These are phyloP conservation scores for Hassar affinis DNA, from an alignment of 2,113 vertebrate species.

Conservation along the genomic window DNA sequence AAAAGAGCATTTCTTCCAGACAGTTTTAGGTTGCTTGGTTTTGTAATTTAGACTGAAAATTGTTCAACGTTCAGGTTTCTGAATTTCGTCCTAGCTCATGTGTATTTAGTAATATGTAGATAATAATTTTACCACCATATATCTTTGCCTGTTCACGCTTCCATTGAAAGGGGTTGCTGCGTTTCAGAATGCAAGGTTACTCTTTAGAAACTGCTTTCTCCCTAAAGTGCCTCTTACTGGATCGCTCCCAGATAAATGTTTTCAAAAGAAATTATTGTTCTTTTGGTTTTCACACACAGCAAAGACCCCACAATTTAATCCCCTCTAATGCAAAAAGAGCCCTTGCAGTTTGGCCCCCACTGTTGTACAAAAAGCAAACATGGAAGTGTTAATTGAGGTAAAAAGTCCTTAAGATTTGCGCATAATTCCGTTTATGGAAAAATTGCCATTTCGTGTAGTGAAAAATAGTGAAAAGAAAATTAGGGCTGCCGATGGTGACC, in stretches of 20 bases:
- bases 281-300: slow-evolving; percentile 74
- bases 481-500: slow-evolving; percentile 64
- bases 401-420: slow-evolving; percentile 75
- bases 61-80: slow-evolving; percentile 7
- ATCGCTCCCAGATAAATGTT: slow-evolving; percentile 79
- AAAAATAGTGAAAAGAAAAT: slow-evolving; percentile 66
- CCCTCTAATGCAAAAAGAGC: slow-evolving; percentile 52
- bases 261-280: slow-evolving; percentile 79
- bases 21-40: slow-evolving; percentile 8
- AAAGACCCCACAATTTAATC: slow-evolving; percentile 65
- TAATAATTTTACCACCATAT: slow-evolving; percentile 39
- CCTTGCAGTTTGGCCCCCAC: slow-evolving; percentile 49
- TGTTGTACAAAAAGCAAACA: slow-evolving; percentile 59
- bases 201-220: slow-evolving; percentile 79
- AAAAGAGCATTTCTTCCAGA: not conserved
- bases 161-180: slow-evolving; percentile 36
- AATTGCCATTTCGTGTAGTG: slow-evolving; percentile 70
- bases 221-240: slow-evolving; percentile 77
- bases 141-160: slow-evolving; percentile 32
- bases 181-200: slow-evolving; percentile 70
- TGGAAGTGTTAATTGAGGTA: slow-evolving; percentile 75
- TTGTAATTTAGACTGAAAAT: slow-evolving; percentile 27
- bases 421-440: slow-evolving; percentile 77
- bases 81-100: slow-evolving; percentile 19
- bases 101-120: slow-evolving; percentile 40